Base-by-base conservation (phyloP, 1,140 invertebrate species). In the Medauroidea extradentata region DNA sequence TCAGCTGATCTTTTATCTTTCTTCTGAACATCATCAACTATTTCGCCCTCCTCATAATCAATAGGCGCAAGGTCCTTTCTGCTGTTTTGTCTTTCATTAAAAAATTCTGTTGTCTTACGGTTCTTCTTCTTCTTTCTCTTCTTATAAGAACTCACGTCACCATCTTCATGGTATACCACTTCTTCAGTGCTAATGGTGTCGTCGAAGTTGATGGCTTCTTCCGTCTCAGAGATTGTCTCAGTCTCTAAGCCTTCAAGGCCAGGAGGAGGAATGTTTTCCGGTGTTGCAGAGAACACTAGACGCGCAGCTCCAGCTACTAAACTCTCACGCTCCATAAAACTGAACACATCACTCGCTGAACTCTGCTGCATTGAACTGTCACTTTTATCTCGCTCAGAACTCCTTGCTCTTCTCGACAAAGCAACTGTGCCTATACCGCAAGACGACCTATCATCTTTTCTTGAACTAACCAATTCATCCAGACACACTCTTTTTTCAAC, bases 211-310 rank as follows among this genome's bases (percentile, higher is more conserved):
- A 54, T 66, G 9, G 65, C 64, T 52, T 72, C 67, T 60, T 75
- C 73, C 53, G 70, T 70, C 48, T 86, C 85, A 1, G 86, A 88
- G 59, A 88, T 87, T 65, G 86, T 78, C 73, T 89, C 86, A 0
- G 85, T 87, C 62, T 85, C 85, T 34, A 87, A 76, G 2, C 82
- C 83, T 63, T 81, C 81, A 3, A 84, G 70, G 1, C 79, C 81
- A 57, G 76, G 57, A 19, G 70, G 73, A 27, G 27, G 51, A 57
- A 21, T 50, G 56, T 50, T 54, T 34, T 59, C 19, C 44, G 57
- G 42, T 53, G 51, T 38, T 44, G 38, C 58, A 57, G 55, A 65
- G 63, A 61, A 66, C 57, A 57, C 65, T 61, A 56, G 62, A 63
- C 59, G 65, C 63, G 59, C 66, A 53, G 46, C 67, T 38, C 53